phyloP scores from a whole-genome alignment of 2,797 vertebrate genomes.

The Alca torda region DNA sequence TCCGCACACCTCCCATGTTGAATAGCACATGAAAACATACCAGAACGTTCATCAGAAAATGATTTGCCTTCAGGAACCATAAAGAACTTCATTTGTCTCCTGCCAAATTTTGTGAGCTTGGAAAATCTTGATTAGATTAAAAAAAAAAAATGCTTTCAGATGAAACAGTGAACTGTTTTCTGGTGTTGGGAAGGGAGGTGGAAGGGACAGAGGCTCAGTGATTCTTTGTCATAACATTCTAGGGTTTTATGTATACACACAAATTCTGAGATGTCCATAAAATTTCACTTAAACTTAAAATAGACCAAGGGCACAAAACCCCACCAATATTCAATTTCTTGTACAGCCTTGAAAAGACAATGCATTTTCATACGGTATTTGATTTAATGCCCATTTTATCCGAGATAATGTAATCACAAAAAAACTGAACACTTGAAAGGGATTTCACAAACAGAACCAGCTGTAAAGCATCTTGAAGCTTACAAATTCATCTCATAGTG shows the following conservation, averaged over 20 bases:
- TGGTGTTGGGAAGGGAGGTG: background rate
- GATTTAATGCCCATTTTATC: slow-evolving; percentile 2
- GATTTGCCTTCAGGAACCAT: background rate
- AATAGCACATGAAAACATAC: background rate
- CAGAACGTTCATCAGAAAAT: background rate
- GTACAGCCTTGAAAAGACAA: background rate
- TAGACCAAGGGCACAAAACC: background rate
- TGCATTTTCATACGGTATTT: background rate
- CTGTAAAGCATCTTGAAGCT: background rate
- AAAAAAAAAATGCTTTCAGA: background rate
- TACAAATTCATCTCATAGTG: background rate
- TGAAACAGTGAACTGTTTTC: background rate
- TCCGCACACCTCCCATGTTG: background rate
- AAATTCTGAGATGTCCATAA: background rate
- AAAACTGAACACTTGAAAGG: background rate
- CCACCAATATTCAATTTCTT: background rate
- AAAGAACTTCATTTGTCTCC: background rate
- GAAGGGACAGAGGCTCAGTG: background rate
- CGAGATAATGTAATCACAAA: background rate
- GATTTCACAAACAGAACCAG: background rate
- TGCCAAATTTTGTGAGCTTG: background rate
- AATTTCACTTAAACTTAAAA: background rate
- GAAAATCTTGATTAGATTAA: background rate
- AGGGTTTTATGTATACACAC: background rate
- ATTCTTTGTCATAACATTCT: background rate